Base-by-base conservation (phyloP, 2,888 invertebrate genomes). In the Esperia sulphurella region DNA sequence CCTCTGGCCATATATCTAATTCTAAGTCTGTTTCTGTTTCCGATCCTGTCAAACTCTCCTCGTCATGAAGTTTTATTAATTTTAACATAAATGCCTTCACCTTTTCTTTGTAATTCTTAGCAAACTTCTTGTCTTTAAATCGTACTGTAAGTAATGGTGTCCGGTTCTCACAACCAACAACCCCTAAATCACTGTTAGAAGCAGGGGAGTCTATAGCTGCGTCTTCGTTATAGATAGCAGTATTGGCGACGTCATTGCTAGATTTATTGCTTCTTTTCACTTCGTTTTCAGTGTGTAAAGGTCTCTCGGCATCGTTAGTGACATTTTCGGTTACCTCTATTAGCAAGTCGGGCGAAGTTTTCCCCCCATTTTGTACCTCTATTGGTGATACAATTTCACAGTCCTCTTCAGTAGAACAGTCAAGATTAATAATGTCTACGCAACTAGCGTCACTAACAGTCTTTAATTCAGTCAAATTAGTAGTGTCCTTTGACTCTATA, bases 51-150 rank as follows among this genome's bases (percentile, higher is more conserved):
- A 65, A 48, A 52, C 39, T 58, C 0, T 74, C 70, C 21, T 60
- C 61, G 50, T 76, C 68, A 68, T 79, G 71, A 49, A 79, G 53
- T 68, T 81, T 83, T 61, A 91, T 70, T 52, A 83, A 66, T 57
- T 80, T 68, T 43, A 87, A 63, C 67, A 92, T 74, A 65, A 91
- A 91, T 41, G 76, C 74, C 53, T 90, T 82, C 42, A 92, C 71
- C 59, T 83, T 76, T 30, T 76, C 63, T 63, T 88, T 91, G 62
- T 90, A 91, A 37, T 59, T 67, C 47, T 77, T 79, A 0, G 90
- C 87, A 52, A 86, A 59, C 51, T 71, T 75, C 54, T 74, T 79
- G 54, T 90, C 83, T 53, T 71, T 81, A 63, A 92, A 91, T 14
- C 71, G 77, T 8, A 92, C 79, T 41, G 80, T 79, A 29, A 91